Evolutionary conservation across 2,797 vertebrate genomes (phyloP).

Genomic region (Moxostoma hubbsi): DNA sequence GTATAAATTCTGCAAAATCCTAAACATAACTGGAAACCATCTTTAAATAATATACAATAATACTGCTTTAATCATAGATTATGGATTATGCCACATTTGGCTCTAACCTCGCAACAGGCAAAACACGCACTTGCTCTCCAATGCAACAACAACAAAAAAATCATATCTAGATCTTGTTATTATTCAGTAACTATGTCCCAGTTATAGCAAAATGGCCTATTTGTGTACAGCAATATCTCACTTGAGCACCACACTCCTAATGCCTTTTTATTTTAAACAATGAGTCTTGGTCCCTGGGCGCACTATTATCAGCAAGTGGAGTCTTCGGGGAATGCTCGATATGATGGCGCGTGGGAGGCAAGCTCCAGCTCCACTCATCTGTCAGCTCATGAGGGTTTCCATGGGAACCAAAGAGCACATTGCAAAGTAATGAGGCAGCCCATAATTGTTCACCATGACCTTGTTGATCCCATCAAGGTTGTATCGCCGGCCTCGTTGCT

Average conservation of each 20-base stretch:
- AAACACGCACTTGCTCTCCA: constrained; percentile 8
- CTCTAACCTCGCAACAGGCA: constrained; percentile 10
- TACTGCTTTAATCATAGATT: constrained; percentile 21
- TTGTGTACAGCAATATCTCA: constrained; percentile 71
- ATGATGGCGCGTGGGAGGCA: constrained; percentile 67
- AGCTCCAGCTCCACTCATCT: constrained; percentile 72
- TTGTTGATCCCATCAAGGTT: constrained; percentile 65
- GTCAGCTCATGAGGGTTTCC: constrained; percentile 75
- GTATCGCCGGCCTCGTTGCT: constrained; percentile 49
- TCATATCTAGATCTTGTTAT: constrained; percentile 52
- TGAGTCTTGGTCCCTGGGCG: constrained; percentile 63
- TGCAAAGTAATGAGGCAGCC: constrained; percentile 72
- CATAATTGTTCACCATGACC: constrained; percentile 73
- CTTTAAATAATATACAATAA: constrained; percentile 13
- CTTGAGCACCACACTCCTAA: constrained; percentile 68
- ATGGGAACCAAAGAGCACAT: constrained; percentile 75
- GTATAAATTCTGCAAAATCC: constrained; percentile 19
- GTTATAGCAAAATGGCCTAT: constrained; percentile 74
- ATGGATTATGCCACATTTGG: constrained; percentile 8
- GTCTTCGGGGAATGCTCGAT: constrained; percentile 50
- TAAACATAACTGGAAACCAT: constrained; percentile 1
- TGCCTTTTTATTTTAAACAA: constrained; percentile 76
- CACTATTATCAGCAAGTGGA: constrained; percentile 57
- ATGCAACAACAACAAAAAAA: constrained; percentile 4
- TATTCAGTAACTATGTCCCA: constrained; percentile 66